Conservation (phyloP, 1,140 invertebrate species). For the Leucophenga varia region DNA sequence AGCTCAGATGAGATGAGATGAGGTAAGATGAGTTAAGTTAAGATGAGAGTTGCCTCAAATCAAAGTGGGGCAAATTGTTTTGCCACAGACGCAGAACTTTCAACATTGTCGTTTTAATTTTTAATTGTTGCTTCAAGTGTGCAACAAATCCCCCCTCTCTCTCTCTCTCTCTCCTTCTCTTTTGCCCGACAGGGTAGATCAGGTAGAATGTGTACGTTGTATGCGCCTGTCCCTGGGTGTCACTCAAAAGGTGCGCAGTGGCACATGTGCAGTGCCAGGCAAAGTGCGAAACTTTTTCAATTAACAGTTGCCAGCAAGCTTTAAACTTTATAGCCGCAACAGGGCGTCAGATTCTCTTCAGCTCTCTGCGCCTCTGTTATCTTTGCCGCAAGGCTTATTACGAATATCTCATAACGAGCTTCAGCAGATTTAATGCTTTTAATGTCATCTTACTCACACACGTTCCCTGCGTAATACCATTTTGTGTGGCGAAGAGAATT, state of each 20-base stretch:
- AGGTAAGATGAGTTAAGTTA: constrained; percentile 6
- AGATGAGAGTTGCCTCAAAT: constrained; percentile 16
- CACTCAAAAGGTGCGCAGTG: constrained; percentile 29
- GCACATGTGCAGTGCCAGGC: constrained; percentile 26
- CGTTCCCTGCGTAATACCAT: constrained; percentile 31
- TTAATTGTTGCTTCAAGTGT: constrained; percentile 32
- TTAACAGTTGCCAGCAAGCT: constrained; percentile 43
- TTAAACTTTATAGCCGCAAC: constrained; percentile 29
- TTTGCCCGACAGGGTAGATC: too few relatives aligned
- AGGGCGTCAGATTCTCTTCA: background rate
- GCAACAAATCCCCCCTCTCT: constrained; percentile 8
- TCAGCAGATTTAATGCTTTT: constrained; percentile 34
- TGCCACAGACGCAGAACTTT: constrained; percentile 21
- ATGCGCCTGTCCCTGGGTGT: constrained; percentile 20
- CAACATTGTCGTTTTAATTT: constrained; percentile 27
- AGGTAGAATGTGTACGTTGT: constrained; percentile 3
- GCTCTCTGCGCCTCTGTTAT: constrained; percentile 18
- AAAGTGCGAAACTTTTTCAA: constrained; percentile 47
- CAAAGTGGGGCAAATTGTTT: constrained; percentile 21
- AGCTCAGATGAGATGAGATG: constrained; percentile 2
- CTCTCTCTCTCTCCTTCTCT: too few relatives aligned
- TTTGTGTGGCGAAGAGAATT: constrained; percentile 39
- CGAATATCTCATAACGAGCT: constrained; percentile 32
- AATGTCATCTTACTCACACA: constrained; percentile 7
- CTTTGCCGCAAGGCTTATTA: constrained; percentile 30